phyloP scores from a whole-genome alignment of 2,888 invertebrate genomes.

The Lamellibrachia columna region DNA sequence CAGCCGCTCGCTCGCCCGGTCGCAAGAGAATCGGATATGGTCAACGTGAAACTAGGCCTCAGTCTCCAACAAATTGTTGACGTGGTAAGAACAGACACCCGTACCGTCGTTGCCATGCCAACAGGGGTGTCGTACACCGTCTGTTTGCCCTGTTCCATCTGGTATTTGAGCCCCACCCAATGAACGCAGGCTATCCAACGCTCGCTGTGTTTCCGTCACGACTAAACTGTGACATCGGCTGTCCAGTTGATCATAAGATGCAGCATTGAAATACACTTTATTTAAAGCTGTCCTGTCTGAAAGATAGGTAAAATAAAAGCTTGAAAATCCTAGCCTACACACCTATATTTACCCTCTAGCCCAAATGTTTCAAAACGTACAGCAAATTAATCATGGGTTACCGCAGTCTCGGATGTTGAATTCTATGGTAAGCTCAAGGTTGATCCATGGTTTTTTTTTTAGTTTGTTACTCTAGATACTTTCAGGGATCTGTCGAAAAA shows the following conservation, averaged over 20 bases:
- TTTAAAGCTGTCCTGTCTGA: too few species aligned
- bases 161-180: not conserved
- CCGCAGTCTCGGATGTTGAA: too few species aligned
- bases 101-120: not conserved
- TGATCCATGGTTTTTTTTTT: too few species aligned
- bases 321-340: too few species aligned
- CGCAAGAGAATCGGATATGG: conserved; percentile 31
- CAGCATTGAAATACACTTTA: not conserved
- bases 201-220: not conserved
- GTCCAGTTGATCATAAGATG: not conserved
- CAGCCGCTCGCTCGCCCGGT: conserved; percentile 39
- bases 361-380: too few species aligned
- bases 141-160: not conserved
- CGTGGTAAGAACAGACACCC: conserved; percentile 35
- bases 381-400: too few species aligned
- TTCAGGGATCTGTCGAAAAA: too few species aligned
- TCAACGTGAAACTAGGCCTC: conserved; percentile 39
- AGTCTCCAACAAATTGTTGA: conserved; percentile 42
- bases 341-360: too few species aligned
- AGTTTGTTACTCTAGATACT: too few species aligned
- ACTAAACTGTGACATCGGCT: not conserved
- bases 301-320: too few species aligned
- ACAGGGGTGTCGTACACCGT: not conserved
- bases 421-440: too few species aligned
- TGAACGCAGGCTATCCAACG: not conserved